Percentiles rank a stretch among this genome's conserved stretches.
phyloP scores from a whole-genome alignment of 2,888 invertebrate species.

The Coecobrya sp. region DNA sequence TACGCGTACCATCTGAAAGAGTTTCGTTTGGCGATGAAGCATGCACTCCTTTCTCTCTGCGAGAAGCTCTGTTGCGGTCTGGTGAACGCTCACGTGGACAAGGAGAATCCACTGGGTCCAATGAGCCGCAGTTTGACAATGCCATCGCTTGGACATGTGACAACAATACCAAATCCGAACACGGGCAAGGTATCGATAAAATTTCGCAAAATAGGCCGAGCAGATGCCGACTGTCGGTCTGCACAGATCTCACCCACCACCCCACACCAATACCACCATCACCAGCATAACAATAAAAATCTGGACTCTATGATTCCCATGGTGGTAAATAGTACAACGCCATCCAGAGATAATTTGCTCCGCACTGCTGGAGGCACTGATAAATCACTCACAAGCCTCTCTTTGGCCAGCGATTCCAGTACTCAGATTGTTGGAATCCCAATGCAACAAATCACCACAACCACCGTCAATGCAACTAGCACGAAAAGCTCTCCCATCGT shows the following conservation, averaged over 20 bases:
- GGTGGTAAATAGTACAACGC: slow-evolving; percentile 40
- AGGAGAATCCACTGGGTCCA: slow-evolving; percentile 81
- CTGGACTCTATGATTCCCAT: slow-evolving; percentile 57
- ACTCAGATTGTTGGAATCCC: slow-evolving; percentile 73
- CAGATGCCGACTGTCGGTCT: slow-evolving; percentile 61
- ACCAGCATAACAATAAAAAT: not conserved
- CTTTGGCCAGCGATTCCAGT: slow-evolving; percentile 76
- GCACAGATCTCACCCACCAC: slow-evolving; percentile 77
- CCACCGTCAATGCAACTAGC: not conserved
- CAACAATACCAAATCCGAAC: slow-evolving; percentile 72
- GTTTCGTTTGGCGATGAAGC: slow-evolving; percentile 93
- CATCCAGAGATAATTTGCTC: slow-evolving; percentile 79
- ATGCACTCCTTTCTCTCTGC: slow-evolving; percentile 89
- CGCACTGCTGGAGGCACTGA: slow-evolving; percentile 73
- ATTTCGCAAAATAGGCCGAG: slow-evolving; percentile 83
- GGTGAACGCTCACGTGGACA: slow-evolving; percentile 79
- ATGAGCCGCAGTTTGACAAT: slow-evolving; percentile 86
- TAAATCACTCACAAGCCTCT: slow-evolving; percentile 83
- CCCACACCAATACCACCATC: not conserved
- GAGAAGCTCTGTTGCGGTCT: slow-evolving; percentile 84
- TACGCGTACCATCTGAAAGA: slow-evolving; percentile 97
- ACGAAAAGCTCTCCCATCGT: slow-evolving; percentile 4
- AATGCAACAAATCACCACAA: slow-evolving; percentile 57
- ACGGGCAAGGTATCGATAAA: slow-evolving; percentile 85
- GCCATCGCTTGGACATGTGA: slow-evolving; percentile 84